These are phyloP conservation scores for Diorhabda elongata DNA, from an alignment of 1,140 invertebrate genomes.

Conservation along the genomic window DNA sequence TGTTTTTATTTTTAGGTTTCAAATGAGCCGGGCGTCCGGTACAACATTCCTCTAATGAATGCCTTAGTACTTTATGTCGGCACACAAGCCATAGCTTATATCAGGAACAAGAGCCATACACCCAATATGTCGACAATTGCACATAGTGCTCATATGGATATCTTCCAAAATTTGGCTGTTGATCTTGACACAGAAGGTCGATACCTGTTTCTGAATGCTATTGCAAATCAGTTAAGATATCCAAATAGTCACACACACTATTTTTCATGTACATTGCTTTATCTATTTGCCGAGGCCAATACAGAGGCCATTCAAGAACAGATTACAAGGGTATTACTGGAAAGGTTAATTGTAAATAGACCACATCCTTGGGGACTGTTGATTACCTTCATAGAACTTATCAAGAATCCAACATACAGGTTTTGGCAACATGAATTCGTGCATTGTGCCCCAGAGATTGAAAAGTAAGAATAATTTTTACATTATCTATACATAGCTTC, in stretches of 20 bases:
- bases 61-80: slow-evolving; percentile 96
- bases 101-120: slow-evolving; percentile 79
- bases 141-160: slow-evolving; percentile 98
- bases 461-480: slow-evolving; percentile 68
- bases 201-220: slow-evolving; percentile 96
- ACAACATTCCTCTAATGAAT: slow-evolving; percentile 96
- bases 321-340: slow-evolving; percentile 88
- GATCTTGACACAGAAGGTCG: slow-evolving; percentile 95
- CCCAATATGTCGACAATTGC: slow-evolving; percentile 95
- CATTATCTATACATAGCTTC: not conserved
- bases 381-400: slow-evolving; percentile 98
- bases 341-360: slow-evolving; percentile 94
- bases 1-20: slow-evolving; percentile 38
- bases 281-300: slow-evolving; percentile 97
- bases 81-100: slow-evolving; percentile 88
- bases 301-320: slow-evolving; percentile 91
- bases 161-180: slow-evolving; percentile 97
- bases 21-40: slow-evolving; percentile 83
- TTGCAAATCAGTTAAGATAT: slow-evolving; percentile 97
- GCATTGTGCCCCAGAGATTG: slow-evolving; percentile 97
- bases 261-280: slow-evolving; percentile 95
- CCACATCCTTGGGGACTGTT: slow-evolving; percentile 99
- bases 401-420: slow-evolving; percentile 98
- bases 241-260: slow-evolving; percentile 99
- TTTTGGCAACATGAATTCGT: slow-evolving; percentile 99